phyloP scores from a whole-genome alignment of 1,140 invertebrate species.

The Aradophagus sp. region DNA sequence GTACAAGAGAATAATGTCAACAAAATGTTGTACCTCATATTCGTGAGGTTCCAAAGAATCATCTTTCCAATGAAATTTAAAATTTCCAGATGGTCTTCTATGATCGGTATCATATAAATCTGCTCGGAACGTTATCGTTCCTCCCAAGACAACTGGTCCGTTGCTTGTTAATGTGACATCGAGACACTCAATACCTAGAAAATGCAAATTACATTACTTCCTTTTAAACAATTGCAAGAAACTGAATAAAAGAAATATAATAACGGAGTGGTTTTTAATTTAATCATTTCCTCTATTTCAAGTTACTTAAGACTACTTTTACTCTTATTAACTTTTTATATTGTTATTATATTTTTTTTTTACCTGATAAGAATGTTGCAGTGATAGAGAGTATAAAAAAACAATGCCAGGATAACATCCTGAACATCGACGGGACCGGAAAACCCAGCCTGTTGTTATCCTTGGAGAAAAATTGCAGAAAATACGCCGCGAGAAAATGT shows the following conservation, averaged over 20 bases:
- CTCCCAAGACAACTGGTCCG: constrained; percentile 80
- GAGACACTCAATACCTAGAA: constrained; percentile 1
- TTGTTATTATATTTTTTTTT: constrained; percentile 1
- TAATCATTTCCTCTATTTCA: no score
- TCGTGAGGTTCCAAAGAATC: constrained; percentile 75
- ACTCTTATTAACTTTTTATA: no score
- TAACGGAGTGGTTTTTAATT: no score
- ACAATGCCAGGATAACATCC: constrained; percentile 17
- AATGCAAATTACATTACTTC: not conserved
- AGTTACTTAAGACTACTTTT: no score
- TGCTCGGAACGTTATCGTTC: constrained; percentile 79
- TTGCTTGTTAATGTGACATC: constrained; percentile 73
- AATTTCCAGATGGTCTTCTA: constrained; percentile 65
- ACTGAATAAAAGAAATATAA: no score
- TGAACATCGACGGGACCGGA: no score
- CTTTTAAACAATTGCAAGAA: not conserved
- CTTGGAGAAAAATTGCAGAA: no score
- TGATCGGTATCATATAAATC: constrained; percentile 72
- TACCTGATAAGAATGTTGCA: constrained; percentile 20
- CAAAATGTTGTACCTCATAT: constrained; percentile 73
- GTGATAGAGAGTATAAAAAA: constrained; percentile 15
- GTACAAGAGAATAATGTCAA: no score
- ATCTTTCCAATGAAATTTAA: constrained; percentile 76
- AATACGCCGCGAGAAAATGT: no score
- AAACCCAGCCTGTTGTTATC: no score